Conservation (phyloP, 2,113 vertebrate genomes). For the Cryptotis parvus region DNA sequence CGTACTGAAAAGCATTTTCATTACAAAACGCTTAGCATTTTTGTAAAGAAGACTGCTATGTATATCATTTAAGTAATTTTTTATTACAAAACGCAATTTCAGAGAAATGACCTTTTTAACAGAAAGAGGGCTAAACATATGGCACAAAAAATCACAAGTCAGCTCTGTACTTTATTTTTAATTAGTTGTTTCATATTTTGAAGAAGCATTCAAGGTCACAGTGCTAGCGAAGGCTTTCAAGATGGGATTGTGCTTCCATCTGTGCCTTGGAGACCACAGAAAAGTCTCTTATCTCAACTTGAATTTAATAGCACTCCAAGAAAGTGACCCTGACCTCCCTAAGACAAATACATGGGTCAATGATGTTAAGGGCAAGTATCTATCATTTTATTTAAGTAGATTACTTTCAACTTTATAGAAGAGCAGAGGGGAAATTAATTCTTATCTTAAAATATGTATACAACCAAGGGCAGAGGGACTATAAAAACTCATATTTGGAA, state of each 20-base stretch:
- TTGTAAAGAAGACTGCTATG: background rate
- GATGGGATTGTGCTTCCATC: slow-evolving; percentile 49
- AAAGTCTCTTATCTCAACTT: slow-evolving; percentile 50
- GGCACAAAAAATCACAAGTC: slow-evolving; percentile 3
- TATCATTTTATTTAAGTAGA: slow-evolving; percentile 39
- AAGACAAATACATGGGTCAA: slow-evolving; percentile 18
- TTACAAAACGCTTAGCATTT: background rate
- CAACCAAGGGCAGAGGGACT: background rate
- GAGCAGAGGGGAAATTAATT: slow-evolving; percentile 35
- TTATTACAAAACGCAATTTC: slow-evolving; percentile 27
- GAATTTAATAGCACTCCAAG: slow-evolving; percentile 59
- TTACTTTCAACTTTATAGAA: slow-evolving; percentile 41
- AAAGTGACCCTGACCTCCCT: background rate
- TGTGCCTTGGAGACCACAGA: slow-evolving; percentile 7
- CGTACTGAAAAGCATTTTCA: too few relatives aligned
- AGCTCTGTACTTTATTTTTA: slow-evolving; percentile 63
- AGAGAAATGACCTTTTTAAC: slow-evolving; percentile 1
- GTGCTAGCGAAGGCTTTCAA: background rate
- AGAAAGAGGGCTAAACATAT: background rate
- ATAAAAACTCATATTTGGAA: background rate
- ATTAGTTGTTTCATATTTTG: slow-evolving; percentile 54
- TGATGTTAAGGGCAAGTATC: slow-evolving; percentile 10
- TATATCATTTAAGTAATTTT: background rate
- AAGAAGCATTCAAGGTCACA: slow-evolving; percentile 61
- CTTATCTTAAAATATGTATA: background rate